Evolutionary conservation across 2,797 vertebrate genomes (phyloP).

Genomic region (Molossus alvarezi): DNA sequence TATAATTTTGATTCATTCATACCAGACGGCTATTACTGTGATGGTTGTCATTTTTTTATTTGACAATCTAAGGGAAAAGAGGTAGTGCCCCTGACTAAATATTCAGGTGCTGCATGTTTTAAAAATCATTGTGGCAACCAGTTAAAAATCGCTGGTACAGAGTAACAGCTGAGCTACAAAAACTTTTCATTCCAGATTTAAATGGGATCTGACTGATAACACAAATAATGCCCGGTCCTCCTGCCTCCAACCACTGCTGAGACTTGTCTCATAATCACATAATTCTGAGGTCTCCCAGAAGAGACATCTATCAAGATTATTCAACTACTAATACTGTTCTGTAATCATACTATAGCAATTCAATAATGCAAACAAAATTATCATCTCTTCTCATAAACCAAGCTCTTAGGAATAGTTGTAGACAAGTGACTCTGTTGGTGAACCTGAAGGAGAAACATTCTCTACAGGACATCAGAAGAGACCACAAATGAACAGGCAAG

Average conservation of each 20-base stretch:
- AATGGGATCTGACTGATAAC: conserved; percentile 20
- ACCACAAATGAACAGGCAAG: neutral
- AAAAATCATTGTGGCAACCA: neutral
- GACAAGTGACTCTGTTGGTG: neutral
- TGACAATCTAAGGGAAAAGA: neutral
- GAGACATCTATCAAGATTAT: neutral
- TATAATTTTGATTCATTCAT: neutral
- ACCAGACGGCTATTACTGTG: neutral
- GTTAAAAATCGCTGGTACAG: neutral
- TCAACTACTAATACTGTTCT: neutral
- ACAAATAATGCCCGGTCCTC: neutral
- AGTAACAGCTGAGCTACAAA: neutral
- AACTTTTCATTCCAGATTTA: conserved; percentile 39
- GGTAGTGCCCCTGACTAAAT: neutral
- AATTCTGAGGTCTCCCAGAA: neutral
- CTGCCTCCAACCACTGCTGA: neutral
- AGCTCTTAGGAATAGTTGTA: neutral
- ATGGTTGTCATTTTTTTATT: neutral
- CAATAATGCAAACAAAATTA: conserved; percentile 39
- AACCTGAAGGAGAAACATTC: conserved; percentile 27
- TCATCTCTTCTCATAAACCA: conserved; percentile 22
- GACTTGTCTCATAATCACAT: neutral
- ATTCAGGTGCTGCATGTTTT: neutral
- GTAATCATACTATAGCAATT: neutral
- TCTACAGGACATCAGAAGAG: neutral